Evolutionary conservation across 2,797 vertebrate species (phyloP), one percentile per base, ranked within the genome.

Genomic region (Fundulus diaphanus): DNA sequence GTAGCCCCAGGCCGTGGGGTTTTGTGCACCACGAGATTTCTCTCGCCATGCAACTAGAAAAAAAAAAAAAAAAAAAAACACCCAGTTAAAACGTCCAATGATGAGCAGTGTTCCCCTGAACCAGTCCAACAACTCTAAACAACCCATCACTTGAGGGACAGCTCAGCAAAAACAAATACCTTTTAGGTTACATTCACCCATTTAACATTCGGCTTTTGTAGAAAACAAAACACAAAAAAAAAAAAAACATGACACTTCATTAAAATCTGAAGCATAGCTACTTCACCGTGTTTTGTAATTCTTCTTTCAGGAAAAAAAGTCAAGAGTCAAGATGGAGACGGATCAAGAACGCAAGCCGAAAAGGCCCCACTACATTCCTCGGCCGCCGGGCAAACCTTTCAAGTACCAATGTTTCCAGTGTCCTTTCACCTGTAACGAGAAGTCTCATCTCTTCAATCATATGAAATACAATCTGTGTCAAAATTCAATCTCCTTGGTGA

Each of bases 341-440:
- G 90, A 91, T 73, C 97, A 97, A 80, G 96, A 97, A 73, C 96
- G 98, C 71, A 99, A 99, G 83, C 98, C 98, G 7, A 99, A 99
- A 91, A 97, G 98, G 90, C 98, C 98, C 5, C 98, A 99, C 81
- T 99, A 99, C 82, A 99, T 99, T 87, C 98, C 98, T 5, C 92
- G 98, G 69, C 98, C 98, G 3, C 97, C 97, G 0, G 98, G 98
- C 72, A 99, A 99, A 81, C 98, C 98, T 0, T 99, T 97, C 91
- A 99, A 98, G 90, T 99, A 99, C 90, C 99, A 99, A 92, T 99
- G 98, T 79, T 99, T 99, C 95, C 98, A 99, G 79, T 99, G 98
- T 71, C 98, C 98, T 29, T 99, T 99, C 79, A 99, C 98, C 29
- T 99, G 98, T 95, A 99, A 99, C 0, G 97, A 98, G 87, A 99